phyloP scores from a whole-genome alignment of 2,113 vertebrate species.

The Callorhinus ursinus region DNA sequence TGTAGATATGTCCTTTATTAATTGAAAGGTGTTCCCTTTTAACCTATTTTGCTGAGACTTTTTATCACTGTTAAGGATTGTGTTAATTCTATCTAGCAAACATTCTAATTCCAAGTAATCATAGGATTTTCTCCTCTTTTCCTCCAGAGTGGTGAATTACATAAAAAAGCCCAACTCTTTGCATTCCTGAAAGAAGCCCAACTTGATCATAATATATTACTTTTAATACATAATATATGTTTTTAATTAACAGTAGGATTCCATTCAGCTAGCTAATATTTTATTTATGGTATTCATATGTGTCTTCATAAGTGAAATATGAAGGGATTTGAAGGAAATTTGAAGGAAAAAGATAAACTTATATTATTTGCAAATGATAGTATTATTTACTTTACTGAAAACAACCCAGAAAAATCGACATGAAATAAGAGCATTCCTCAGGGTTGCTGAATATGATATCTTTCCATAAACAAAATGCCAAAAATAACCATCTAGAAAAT shows the following conservation, averaged over 20 bases:
- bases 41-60: neutral
- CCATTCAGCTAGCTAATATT: neutral
- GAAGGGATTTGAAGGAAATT: neutral
- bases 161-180: constrained; percentile 22
- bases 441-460: neutral
- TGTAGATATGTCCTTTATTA: neutral
- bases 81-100: neutral
- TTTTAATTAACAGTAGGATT: constrained; percentile 29
- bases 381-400: neutral
- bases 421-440: constrained; percentile 4
- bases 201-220: neutral
- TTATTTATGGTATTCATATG: constrained; percentile 18
- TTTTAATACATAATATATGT: neutral
- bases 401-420: neutral
- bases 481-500: constrained; percentile 9
- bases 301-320: neutral
- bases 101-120: neutral
- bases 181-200: neutral
- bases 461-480: neutral
- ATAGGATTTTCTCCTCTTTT: neutral
- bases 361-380: neutral
- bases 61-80: neutral
- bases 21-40: neutral
- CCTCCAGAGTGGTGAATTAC: neutral
- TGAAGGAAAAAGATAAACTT: neutral